Conservation (phyloP, 2,888 invertebrate genomes). For the Eugnorisma glareosa region DNA sequence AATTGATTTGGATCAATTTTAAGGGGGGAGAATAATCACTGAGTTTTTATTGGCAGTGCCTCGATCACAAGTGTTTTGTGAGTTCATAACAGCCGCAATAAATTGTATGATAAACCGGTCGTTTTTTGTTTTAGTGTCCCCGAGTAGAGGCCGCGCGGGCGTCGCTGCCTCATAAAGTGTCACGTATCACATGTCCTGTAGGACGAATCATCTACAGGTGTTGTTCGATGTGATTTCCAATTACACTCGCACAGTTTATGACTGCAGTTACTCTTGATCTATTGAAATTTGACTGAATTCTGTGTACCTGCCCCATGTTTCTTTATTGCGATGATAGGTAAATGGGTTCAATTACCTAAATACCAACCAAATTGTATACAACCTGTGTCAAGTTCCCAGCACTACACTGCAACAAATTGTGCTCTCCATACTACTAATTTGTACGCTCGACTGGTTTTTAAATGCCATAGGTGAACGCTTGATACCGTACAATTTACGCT, state of each 20-base stretch:
- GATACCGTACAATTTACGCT: constrained; percentile 14
- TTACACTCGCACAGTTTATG: constrained; percentile 64
- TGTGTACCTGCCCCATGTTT: background rate
- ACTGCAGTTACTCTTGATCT: constrained; percentile 21
- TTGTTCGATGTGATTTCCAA: constrained; percentile 72
- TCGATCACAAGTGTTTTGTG: constrained; percentile 77
- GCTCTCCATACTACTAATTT: constrained; percentile 5
- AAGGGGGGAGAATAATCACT: constrained; percentile 78
- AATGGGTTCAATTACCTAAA: background rate
- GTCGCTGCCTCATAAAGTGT: constrained; percentile 74
- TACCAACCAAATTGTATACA: background rate
- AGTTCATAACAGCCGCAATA: constrained; percentile 79
- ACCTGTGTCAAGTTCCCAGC: background rate
- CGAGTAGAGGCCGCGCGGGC: constrained; percentile 42
- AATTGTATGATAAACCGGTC: constrained; percentile 76
- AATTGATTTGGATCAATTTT: constrained; percentile 81
- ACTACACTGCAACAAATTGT: constrained; percentile 1
- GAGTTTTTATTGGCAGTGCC: constrained; percentile 74
- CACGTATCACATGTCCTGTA: constrained; percentile 66
- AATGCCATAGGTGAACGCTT: constrained; percentile 22
- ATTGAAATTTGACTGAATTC: constrained; percentile 40
- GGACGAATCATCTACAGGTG: constrained; percentile 73
- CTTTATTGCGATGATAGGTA: background rate
- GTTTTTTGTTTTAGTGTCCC: constrained; percentile 72
- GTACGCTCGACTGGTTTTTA: constrained; percentile 11